These are phyloP conservation scores for Brachynemurus nebulosus DNA, from an alignment of 2,888 invertebrate genomes.

Conservation along the genomic window DNA sequence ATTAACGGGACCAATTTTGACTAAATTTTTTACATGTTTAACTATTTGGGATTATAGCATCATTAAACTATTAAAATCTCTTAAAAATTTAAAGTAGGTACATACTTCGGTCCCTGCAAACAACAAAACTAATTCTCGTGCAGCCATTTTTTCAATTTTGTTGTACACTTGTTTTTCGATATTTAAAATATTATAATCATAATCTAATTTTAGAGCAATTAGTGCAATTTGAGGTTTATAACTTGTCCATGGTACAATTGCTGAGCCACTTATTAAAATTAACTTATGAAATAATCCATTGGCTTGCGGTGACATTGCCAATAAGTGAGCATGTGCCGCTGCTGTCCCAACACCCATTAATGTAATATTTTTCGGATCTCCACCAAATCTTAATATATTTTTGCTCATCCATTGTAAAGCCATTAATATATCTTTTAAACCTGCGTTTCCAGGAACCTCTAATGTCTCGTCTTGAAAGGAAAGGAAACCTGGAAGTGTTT, in stretches of 20 bases:
- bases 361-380: neutral
- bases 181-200: neutral
- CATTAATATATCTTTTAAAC: constrained; percentile 1
- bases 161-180: neutral
- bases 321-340: neutral
- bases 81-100: too few relatives aligned
- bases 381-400: constrained; percentile 4
- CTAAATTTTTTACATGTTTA: too few relatives aligned
- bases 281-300: neutral
- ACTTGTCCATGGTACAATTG: neutral
- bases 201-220: neutral
- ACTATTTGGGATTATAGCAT: too few relatives aligned
- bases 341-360: neutral
- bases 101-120: too few relatives aligned
- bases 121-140: too few relatives aligned
- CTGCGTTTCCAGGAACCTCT: constrained; percentile 2
- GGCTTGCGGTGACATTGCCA: neutral
- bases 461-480: neutral
- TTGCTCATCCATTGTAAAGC: neutral
- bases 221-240: neutral
- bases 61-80: too few relatives aligned
- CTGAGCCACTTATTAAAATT: constrained; percentile 2
- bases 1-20: too few relatives aligned
- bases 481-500: neutral
- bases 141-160: neutral